These are phyloP conservation scores for Tortricodes alternella DNA, from an alignment of 2,888 invertebrate species.

Conservation along the genomic window DNA sequence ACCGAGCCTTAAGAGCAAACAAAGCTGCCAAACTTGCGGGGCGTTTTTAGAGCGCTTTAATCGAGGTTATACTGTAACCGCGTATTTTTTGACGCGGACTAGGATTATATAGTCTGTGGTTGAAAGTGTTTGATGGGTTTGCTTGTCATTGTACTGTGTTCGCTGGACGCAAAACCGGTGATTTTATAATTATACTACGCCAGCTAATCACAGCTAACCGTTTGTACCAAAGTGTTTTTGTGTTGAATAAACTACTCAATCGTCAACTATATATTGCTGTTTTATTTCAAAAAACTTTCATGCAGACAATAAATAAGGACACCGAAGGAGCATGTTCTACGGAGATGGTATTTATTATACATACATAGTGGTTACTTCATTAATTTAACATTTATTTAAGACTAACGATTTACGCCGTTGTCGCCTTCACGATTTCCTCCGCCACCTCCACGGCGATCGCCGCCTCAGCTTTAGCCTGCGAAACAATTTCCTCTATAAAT, in stretches of 20 bases:
- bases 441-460: conserved; percentile 96
- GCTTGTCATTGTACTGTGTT: conserved; percentile 67
- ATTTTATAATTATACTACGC: conserved; percentile 57
- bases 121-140: conserved; percentile 54
- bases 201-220: conserved; percentile 74
- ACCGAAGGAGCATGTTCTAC: conserved; percentile 44
- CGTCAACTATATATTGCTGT: conserved; percentile 65
- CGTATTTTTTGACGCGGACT: too few relatives aligned
- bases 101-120: too few relatives aligned
- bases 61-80: too few relatives aligned
- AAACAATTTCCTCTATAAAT: conserved; percentile 32
- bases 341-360: conserved; percentile 57
- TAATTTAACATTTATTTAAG: conserved; percentile 53
- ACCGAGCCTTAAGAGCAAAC: too few relatives aligned
- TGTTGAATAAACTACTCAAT: conserved; percentile 82
- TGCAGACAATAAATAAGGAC: conserved; percentile 21
- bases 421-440: conserved; percentile 95
- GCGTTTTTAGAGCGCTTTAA: too few relatives aligned
- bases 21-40: too few relatives aligned
- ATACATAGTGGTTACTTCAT: conserved; percentile 54
- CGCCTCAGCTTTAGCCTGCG: conserved; percentile 92
- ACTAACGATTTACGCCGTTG: conserved; percentile 67
- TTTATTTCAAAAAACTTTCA: conserved; percentile 49
- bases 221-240: conserved; percentile 84
- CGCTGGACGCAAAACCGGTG: conserved; percentile 55